A percentile compares a stretch with the other conserved stretches of the same genome.
phyloP scores from a whole-genome alignment of 1,140 invertebrate genomes.

The Anastrepha ludens region DNA sequence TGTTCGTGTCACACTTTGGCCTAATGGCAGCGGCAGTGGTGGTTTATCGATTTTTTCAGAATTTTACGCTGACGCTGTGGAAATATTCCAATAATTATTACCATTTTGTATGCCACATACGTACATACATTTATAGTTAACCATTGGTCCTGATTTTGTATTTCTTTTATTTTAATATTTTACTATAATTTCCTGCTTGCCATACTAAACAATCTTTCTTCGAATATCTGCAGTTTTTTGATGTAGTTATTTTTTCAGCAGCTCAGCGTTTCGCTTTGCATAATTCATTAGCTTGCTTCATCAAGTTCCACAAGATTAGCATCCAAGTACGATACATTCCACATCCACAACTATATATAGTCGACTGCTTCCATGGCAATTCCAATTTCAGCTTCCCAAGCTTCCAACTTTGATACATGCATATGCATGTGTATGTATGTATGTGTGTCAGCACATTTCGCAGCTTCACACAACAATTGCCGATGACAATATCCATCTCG shows the following conservation, averaged over 20 bases:
- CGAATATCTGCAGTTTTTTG: neutral
- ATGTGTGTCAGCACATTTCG: neutral
- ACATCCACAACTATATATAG: neutral
- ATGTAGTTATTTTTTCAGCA: neutral
- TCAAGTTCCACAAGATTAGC: neutral
- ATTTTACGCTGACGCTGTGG: neutral
- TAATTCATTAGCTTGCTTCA: conserved; percentile 25
- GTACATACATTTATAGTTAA: neutral
- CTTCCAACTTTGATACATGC: neutral
- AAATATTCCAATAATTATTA: neutral
- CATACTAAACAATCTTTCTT: neutral
- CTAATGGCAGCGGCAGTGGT: neutral
- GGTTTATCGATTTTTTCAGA: conserved; percentile 39
- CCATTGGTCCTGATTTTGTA: no score
- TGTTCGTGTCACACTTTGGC: neutral
- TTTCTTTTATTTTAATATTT: no score
- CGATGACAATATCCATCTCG: conserved; percentile 43
- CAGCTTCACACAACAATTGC: neutral
- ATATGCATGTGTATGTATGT: neutral
- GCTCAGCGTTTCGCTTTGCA: neutral
- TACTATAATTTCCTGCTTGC: no score
- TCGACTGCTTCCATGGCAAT: conserved; percentile 6
- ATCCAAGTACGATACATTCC: neutral
- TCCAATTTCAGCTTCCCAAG: conserved; percentile 49
- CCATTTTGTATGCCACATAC: neutral